These are phyloP conservation scores for Pammene aurita DNA, from an alignment of 2,888 invertebrate species.

Conservation along the genomic window DNA sequence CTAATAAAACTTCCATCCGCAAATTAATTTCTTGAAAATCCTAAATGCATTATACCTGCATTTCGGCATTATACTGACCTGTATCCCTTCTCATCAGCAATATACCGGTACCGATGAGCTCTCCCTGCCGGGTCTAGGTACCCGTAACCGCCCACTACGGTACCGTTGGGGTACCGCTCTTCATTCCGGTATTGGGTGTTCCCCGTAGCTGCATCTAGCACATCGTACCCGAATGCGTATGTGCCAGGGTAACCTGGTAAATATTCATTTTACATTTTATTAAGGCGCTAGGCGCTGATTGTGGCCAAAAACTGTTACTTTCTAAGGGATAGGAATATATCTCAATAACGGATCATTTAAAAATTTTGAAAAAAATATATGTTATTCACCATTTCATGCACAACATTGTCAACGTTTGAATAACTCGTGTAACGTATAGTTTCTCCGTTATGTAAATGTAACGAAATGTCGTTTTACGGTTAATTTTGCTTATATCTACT, in stretches of 20 bases:
- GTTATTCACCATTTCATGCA: no score
- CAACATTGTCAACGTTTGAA: no score
- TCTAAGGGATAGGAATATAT: no score
- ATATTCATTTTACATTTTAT: constrained; percentile 7
- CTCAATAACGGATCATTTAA: no score
- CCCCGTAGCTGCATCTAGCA: constrained; percentile 84
- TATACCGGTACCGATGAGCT: constrained; percentile 84
- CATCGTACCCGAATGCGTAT: constrained; percentile 89
- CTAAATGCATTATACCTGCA: not conserved
- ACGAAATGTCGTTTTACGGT: no score
- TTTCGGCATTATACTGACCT: constrained; percentile 70
- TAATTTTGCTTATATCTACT: no score
- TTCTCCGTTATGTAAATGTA: no score
- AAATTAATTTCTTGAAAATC: not conserved
- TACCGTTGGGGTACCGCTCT: constrained; percentile 87
- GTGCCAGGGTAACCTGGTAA: constrained; percentile 80
- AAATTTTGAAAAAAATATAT: no score
- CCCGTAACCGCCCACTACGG: constrained; percentile 88
- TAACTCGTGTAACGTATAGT: no score
- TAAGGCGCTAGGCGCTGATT: no score
- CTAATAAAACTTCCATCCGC: not conserved
- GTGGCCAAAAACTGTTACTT: no score
- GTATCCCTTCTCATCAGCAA: constrained; percentile 86
- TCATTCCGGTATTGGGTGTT: constrained; percentile 89
- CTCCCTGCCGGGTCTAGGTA: constrained; percentile 85